Conservation (phyloP, 2,113 vertebrate species). For the Raphicerus campestris region DNA sequence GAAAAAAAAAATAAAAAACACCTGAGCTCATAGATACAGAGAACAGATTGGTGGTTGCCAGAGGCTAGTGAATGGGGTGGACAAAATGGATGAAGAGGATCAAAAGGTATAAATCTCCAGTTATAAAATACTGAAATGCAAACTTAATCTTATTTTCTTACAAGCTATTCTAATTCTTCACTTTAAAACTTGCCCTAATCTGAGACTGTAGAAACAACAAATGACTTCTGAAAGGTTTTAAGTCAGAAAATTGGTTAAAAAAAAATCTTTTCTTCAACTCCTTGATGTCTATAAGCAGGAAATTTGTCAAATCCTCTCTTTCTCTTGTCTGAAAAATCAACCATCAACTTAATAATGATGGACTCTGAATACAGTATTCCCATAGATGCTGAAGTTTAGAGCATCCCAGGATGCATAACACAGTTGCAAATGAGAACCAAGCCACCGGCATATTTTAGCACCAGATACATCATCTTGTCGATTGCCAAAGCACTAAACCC, state of each 20-base stretch:
- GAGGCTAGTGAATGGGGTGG: neutral
- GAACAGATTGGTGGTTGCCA: neutral
- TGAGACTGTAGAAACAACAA: neutral
- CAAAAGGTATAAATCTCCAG: neutral
- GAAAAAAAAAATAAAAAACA: too few species aligned
- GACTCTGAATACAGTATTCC: neutral
- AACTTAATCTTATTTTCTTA: conserved; percentile 7
- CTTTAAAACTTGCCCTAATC: conserved; percentile 8
- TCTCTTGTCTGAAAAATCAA: conserved; percentile 23
- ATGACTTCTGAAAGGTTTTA: neutral
- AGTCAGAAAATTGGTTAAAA: neutral
- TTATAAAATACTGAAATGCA: neutral
- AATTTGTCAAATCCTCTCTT: neutral
- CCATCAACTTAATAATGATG: neutral
- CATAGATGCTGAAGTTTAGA: neutral
- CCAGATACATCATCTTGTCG: neutral
- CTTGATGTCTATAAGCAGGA: conserved; percentile 7
- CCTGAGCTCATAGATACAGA: neutral
- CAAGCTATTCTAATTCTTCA: neutral
- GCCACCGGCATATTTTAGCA: neutral
- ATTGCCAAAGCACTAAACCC: neutral
- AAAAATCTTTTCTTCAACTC: conserved; percentile 9
- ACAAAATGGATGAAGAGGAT: neutral
- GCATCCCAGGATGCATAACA: neutral
- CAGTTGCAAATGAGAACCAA: neutral